Evolutionary conservation across 2,888 invertebrate species (phyloP).

Genomic region (Sesamia inferens): DNA sequence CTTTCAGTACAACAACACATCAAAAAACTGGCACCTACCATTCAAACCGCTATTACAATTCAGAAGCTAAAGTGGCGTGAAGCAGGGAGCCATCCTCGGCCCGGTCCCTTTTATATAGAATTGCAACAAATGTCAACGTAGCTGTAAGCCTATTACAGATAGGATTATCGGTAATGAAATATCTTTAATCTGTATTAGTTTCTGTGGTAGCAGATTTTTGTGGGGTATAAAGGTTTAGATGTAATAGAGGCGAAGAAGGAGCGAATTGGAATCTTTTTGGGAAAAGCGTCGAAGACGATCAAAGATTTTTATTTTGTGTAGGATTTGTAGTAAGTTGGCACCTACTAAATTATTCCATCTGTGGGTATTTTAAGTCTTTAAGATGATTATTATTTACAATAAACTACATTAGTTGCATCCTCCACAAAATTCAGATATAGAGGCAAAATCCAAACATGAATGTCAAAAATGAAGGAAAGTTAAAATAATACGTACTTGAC

Average conservation of each 20-base stretch:
- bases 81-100: constrained; percentile 59
- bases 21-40: constrained; percentile 36
- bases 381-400: neutral
- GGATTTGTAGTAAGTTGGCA: neutral
- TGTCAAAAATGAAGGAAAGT: no score
- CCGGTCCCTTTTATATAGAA: constrained; percentile 65
- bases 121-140: constrained; percentile 87
- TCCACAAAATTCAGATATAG: neutral
- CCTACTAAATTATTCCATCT: neutral
- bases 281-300: constrained; percentile 2
- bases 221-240: constrained; percentile 38
- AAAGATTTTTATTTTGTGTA: constrained; percentile 4
- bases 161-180: constrained; percentile 88
- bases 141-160: constrained; percentile 84
- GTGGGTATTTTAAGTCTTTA: neutral
- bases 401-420: neutral
- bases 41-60: constrained; percentile 48
- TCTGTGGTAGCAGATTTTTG: constrained; percentile 65
- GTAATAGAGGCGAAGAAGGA: constrained; percentile 27
- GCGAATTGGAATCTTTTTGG: constrained; percentile 27
- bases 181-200: constrained; percentile 88
- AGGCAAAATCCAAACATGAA: no score
- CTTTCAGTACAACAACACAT: neutral
- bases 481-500: no score
- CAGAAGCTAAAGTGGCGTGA: constrained; percentile 63